phyloP scores from a whole-genome alignment of 2,797 vertebrate species.

The Emydoidea blandingii region DNA sequence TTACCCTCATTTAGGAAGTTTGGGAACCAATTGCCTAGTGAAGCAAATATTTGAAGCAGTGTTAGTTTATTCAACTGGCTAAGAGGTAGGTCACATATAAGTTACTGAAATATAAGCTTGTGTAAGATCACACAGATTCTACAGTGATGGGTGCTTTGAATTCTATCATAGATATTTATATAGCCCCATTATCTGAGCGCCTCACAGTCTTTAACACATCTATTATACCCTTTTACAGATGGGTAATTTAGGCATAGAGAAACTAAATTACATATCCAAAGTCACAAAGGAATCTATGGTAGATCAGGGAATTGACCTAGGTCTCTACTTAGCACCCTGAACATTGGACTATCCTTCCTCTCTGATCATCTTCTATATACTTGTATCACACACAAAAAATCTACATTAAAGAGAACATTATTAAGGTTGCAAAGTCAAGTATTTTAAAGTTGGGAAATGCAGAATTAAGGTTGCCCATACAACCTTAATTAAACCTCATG shows the following conservation, averaged over 20 bases:
- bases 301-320: not conserved
- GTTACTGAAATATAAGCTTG: rapidly evolving
- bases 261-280: not conserved
- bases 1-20: slow-evolving; percentile 88
- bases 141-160: not conserved
- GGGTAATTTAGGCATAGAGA: not conserved
- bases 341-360: not conserved
- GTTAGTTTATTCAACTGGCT: slow-evolving; percentile 22
- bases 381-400: not conserved
- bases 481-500: not conserved
- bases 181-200: rapidly evolving
- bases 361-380: not conserved
- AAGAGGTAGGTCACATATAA: not conserved
- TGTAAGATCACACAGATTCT: not conserved
- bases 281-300: not conserved
- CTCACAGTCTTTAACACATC: not conserved
- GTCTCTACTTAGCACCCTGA: not conserved
- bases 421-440: not conserved
- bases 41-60: slow-evolving; percentile 35
- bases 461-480: not conserved
- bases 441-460: not conserved
- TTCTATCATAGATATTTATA: not conserved
- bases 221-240: not conserved
- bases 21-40: slow-evolving; percentile 92
- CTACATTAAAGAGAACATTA: not conserved